phyloP scores from a whole-genome alignment of 2,113 vertebrate genomes.

The Nettapus auritus region DNA sequence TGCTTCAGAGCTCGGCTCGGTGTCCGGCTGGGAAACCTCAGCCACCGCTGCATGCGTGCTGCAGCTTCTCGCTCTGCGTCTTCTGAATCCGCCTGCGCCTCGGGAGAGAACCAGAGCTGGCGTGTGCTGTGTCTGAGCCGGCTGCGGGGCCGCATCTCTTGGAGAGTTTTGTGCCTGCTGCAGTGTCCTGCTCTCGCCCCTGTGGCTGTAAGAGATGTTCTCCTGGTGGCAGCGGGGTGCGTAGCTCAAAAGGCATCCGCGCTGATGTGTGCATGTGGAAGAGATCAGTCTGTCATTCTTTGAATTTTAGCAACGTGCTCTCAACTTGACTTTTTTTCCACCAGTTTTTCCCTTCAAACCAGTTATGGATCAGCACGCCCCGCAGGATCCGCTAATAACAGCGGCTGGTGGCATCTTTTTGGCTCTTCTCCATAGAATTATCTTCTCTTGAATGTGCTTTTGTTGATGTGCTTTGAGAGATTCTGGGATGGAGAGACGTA shows the following conservation, averaged over 20 bases:
- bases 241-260: neutral
- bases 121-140: neutral
- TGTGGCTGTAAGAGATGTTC: neutral
- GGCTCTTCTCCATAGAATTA: neutral
- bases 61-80: neutral
- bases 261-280: rapidly evolving
- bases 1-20: neutral
- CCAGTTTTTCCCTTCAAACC: neutral
- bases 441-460: neutral
- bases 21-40: neutral
- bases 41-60: neutral
- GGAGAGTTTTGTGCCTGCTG: neutral
- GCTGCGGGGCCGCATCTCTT: neutral
- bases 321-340: neutral
- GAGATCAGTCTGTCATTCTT: neutral
- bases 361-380: neutral
- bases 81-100: neutral
- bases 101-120: neutral
- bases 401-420: neutral
- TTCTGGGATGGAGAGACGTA: neutral
- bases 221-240: neutral
- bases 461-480: neutral
- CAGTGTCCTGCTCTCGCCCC: too few relatives aligned
- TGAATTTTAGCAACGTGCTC: neutral
- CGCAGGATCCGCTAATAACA: neutral